Evolutionary conservation across 2,888 invertebrate genomes (phyloP).

Genomic region (Melolontha melolontha): DNA sequence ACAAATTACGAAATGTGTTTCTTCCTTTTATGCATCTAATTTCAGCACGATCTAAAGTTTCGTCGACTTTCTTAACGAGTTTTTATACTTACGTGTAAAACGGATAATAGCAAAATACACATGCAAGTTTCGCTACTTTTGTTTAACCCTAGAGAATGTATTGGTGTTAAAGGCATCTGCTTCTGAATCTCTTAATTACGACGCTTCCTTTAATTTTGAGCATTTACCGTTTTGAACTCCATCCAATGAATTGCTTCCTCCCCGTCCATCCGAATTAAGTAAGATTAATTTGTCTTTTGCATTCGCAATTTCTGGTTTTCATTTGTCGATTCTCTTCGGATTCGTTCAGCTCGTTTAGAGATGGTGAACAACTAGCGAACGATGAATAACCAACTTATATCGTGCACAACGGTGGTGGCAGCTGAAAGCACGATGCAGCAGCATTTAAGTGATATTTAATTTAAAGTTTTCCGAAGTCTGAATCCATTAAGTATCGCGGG

Average conservation of each 20-base stretch:
- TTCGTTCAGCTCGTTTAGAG: background rate
- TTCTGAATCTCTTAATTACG: slow-evolving; percentile 13
- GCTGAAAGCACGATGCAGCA: slow-evolving; percentile 8
- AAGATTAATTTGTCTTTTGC: slow-evolving; percentile 27
- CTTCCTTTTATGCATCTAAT: no score
- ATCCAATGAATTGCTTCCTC: slow-evolving; percentile 18
- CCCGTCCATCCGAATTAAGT: slow-evolving; percentile 21
- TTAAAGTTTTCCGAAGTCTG: slow-evolving; percentile 34
- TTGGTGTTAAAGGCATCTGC: background rate
- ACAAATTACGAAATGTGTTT: no score
- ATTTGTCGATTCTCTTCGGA: background rate
- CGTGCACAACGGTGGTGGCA: background rate
- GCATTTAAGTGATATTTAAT: slow-evolving; percentile 30
- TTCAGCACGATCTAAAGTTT: no score
- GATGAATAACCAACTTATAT: background rate
- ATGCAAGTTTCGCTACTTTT: no score
- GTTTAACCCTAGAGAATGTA: no score
- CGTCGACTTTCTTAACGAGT: no score
- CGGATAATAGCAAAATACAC: no score
- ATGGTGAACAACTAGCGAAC: slow-evolving; percentile 3
- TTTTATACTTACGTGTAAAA: no score
- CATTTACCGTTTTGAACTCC: slow-evolving; percentile 1
- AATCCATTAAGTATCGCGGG: slow-evolving; percentile 23
- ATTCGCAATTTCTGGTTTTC: slow-evolving; percentile 19
- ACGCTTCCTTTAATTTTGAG: slow-evolving; percentile 11